Base-by-base conservation (phyloP, 2,113 vertebrate genomes). In the Columbina picui region DNA sequence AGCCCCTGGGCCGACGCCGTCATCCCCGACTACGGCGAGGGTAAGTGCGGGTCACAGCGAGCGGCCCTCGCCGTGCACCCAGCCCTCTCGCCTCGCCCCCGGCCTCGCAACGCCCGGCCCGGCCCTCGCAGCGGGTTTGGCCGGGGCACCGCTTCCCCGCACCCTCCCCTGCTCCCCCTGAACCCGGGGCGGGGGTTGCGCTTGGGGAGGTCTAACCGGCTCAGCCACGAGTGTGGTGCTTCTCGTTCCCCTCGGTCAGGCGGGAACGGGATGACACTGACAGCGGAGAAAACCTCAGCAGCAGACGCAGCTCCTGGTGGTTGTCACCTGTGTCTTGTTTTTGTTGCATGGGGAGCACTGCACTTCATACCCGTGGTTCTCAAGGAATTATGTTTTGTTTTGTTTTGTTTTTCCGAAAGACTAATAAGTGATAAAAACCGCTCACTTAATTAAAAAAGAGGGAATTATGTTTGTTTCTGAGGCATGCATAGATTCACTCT, bases 1-100 rank as follows among this genome's bases (percentile, higher is more conserved):
- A 91, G 61, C 56, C 75, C 96, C 50, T 99, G 99, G 99, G 98
- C 97, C 49, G 98, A 98, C 90, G 94, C 98, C 32, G 95, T 97
- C 87, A 97, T 98, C 29, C 97, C 98, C 41, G 98, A 98, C 49
- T 98, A 98, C 75, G 97, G 97, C 30, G 96, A 98, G 14, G 99
- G 99, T 99, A 96, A 96, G 98, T 69, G 52, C 7, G 16, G 22
- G 36, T 4, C n/a, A 10, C 23, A 12, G 45, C n/a, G 26, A 11
- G 55, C 55, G 19, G 80, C 38, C 38, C 26, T 4, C 4, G 41
- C 29, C 25, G 19, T 16, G 38, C 34, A 34, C 12, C 20, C 7
- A 1, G 23, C 5, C 27, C 21, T 1, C 32, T 39, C 21, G 9
- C 43, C 21, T 47, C 16, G 3, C 25, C 49, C 47, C 1, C 25